Conservation (phyloP, 1,140 invertebrate species). For the Arion vulgaris region DNA sequence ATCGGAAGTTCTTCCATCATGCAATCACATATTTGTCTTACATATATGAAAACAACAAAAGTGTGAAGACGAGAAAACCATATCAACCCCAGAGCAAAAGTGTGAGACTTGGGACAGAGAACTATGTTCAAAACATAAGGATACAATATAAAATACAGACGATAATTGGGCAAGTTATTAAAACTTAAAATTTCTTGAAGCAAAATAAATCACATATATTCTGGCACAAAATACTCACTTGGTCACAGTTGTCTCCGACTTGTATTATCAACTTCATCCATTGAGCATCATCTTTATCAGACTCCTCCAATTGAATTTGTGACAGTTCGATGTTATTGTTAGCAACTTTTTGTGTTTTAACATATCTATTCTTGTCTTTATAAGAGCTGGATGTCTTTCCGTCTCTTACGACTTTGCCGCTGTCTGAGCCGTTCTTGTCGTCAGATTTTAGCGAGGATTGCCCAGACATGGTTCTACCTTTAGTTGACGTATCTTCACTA, state of each 20-base stretch:
- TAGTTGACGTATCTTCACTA: neutral
- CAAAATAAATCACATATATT: neutral
- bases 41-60: too few species aligned
- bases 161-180: too few species aligned
- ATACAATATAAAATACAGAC: too few species aligned
- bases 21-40: too few species aligned
- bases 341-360: neutral
- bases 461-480: too few species aligned
- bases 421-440: neutral
- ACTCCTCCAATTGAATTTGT: neutral
- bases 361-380: neutral
- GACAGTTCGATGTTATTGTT: neutral
- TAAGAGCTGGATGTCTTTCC: neutral
- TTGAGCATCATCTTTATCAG: neutral
- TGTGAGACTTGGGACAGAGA: too few species aligned
- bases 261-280: neutral
- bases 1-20: too few species aligned
- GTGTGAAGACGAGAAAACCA: too few species aligned
- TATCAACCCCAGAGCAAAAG: too few species aligned
- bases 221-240: neutral
- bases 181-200: too few species aligned
- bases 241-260: neutral
- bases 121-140: too few species aligned
- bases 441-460: neutral
- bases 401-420: neutral